Conservation (phyloP, 2,888 invertebrate species). For the Drosophila sordidula region DNA sequence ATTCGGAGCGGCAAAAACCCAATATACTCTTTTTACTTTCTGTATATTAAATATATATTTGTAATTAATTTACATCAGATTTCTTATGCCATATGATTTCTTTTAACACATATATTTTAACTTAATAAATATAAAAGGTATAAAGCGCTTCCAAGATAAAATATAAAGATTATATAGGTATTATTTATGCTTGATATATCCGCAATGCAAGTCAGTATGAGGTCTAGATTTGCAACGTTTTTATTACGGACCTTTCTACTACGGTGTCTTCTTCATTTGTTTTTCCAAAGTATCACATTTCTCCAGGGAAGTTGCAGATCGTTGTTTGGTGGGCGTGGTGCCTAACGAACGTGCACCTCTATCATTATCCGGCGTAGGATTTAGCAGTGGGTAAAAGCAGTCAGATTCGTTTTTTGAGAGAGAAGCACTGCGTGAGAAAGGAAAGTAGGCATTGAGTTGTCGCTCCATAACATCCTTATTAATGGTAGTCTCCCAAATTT, state of each 20-base stretch:
- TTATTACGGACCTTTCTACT: background rate
- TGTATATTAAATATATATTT: background rate
- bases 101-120: background rate
- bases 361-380: constrained; percentile 15
- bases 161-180: too few relatives aligned
- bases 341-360: constrained; percentile 49
- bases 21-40: too few relatives aligned
- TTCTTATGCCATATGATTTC: background rate
- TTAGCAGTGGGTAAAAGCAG: constrained; percentile 37
- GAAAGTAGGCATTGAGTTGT: constrained; percentile 91
- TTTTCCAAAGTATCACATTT: background rate
- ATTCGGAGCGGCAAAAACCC: too few relatives aligned
- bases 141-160: too few relatives aligned
- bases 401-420: constrained; percentile 49
- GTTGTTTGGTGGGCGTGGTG: constrained; percentile 64
- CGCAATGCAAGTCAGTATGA: background rate
- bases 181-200: background rate
- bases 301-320: constrained; percentile 41
- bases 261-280: constrained; percentile 4
- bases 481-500: constrained; percentile 84
- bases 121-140: too few relatives aligned
- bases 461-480: constrained; percentile 86
- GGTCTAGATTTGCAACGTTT: background rate
- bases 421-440: constrained; percentile 82
- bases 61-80: background rate